Evolutionary conservation across 2,797 vertebrate species (phyloP), one percentile per base, ranked within the genome.

Genomic region (Orestias chungarensis): DNA sequence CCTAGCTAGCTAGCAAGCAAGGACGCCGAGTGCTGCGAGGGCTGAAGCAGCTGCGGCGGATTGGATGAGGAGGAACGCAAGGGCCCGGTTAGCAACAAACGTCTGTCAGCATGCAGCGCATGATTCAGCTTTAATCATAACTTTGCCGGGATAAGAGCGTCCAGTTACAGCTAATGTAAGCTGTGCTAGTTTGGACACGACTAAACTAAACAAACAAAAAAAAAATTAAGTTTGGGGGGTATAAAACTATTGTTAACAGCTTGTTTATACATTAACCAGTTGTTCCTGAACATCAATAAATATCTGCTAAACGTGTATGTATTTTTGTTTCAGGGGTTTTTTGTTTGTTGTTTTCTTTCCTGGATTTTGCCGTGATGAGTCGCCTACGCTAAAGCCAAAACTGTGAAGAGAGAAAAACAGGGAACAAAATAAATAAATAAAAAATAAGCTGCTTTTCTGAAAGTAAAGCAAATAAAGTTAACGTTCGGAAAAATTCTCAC

Each of bases 281-380:
- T 91, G 93, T 84, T 93, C 89, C 91, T 94, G 92, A 91, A 91
- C 91, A 94, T 91, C 92, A 95, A 95, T 95, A 95, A 95, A 95
- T 95, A 95, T 93, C 89, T 92, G 82, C 89, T 88, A 89, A 90
- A 91, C 90, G 86, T 92, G 89, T 89, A 90, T 86, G 70, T 18
- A 81, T 27, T 33, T 64, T 70, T 78, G 83, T 80, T 71, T 85
- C 18, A 68, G 84, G 81, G 72, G 85, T 81, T 73, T 55, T 83
- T n/a, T n/a, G n/a, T n/a, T n/a, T n/a, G n/a, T n/a, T n/a, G n/a
- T n/a, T n/a, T n/a, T n/a, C n/a, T n/a, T n/a, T n/a, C n/a, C 70
- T 74, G 87, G 77, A 87, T 79, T n/a, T 66, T 76, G 70, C 70
- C 61, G 40, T 78, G 82, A 47, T 50, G 76, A 69, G 81, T 71